A percentile compares a stretch with the other conserved stretches of the same genome.
These are phyloP conservation scores for Capromys pilorides DNA, from an alignment of 2,797 vertebrate species.

Conservation along the genomic window DNA sequence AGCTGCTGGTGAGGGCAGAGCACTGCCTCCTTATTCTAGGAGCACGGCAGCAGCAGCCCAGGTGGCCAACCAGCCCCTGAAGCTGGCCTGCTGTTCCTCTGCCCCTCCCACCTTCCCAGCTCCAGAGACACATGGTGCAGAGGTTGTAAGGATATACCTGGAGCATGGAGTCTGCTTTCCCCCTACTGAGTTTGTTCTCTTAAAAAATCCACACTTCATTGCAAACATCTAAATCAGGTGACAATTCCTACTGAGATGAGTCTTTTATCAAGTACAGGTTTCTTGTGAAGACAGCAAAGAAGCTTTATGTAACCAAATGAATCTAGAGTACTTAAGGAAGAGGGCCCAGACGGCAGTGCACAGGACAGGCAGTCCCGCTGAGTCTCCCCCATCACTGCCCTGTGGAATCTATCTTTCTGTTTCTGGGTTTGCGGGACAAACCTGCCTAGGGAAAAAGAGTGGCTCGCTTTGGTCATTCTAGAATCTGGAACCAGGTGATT, in stretches of 20 bases:
- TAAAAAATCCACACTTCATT: not conserved
- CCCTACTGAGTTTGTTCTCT: not conserved
- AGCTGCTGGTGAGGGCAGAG: not conserved
- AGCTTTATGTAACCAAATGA: not conserved
- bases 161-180: too few species aligned
- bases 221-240: not conserved
- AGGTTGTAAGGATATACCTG: not conserved
- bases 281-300: not conserved
- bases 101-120: not conserved
- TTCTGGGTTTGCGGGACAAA: not conserved
- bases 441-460: not conserved
- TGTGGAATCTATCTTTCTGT: not conserved
- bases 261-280: not conserved
- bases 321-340: not conserved
- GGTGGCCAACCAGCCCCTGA: not conserved
- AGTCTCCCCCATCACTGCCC: not conserved
- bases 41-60: not conserved
- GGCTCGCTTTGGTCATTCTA: not conserved
- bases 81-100: not conserved
- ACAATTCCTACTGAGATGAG: not conserved
- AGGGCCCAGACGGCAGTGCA: not conserved
- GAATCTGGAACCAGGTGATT: not conserved
- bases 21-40: not conserved
- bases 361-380: not conserved
- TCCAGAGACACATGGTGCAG: not conserved